A percentile compares a stretch with the other conserved stretches of the same genome.
These are phyloP conservation scores for Sardinella longiceps DNA, from an alignment of 2,797 vertebrate genomes.

Conservation along the genomic window DNA sequence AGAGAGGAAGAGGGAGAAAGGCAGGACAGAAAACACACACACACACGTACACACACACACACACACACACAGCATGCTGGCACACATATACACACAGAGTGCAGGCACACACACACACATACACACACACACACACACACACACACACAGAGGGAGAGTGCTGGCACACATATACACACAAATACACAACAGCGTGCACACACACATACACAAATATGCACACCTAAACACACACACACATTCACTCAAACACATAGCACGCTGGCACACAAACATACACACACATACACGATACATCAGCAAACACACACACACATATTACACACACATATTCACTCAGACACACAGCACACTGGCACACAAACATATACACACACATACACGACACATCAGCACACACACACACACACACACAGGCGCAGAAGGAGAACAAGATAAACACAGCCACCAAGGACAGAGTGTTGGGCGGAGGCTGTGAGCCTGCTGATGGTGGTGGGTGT, in stretches of 20 bases:
- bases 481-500: not conserved
- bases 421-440: slow-evolving; percentile 2
- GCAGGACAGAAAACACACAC: slow-evolving; percentile 9
- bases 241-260: not conserved
- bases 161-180: not conserved
- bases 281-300: not conserved
- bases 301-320: too few relatives aligned
- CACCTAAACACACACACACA: too few relatives aligned
- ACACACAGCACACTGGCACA: too few relatives aligned
- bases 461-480: not conserved
- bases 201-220: not conserved
- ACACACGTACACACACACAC: not conserved
- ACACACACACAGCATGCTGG: not conserved
- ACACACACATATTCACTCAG: too few relatives aligned
- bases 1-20: slow-evolving; percentile 7
- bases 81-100: too few relatives aligned
- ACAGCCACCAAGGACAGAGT: not conserved
- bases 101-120: not conserved
- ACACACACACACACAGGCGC: not conserved
- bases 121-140: not conserved
- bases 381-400: not conserved
- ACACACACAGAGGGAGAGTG: too few relatives aligned
- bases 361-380: too few relatives aligned
- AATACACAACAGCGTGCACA: not conserved
- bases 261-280: not conserved